Evolutionary conservation across 2,113 vertebrate species (phyloP).

Genomic region (Coturnix japonica): DNA sequence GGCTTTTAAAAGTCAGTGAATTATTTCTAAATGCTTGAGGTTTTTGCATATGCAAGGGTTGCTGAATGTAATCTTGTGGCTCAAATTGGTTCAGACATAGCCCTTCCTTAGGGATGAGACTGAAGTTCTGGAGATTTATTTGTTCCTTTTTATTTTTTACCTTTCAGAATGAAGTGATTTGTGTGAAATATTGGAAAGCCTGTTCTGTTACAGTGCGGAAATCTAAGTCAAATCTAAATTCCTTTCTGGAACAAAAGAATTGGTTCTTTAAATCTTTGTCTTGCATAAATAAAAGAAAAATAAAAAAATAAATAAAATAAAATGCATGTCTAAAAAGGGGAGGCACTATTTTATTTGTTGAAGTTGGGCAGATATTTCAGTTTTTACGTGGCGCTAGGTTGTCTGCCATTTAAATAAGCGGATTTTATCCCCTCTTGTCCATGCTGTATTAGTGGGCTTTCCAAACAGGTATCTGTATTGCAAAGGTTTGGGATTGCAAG

Average conservation of each 20-base stretch:
- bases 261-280: neutral
- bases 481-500: neutral
- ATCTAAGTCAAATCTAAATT: neutral
- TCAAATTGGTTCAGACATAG: neutral
- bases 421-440: neutral
- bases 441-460: neutral
- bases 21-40: neutral
- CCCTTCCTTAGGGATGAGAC: neutral
- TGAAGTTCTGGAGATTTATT: neutral
- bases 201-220: neutral
- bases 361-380: neutral
- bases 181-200: neutral
- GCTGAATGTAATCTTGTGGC: neutral
- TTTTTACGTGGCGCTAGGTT: neutral
- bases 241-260: neutral
- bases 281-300: neutral
- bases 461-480: neutral
- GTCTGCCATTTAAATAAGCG: neutral
- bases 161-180: neutral
- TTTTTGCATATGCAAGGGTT: neutral
- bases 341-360: neutral
- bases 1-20: neutral
- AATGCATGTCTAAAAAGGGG: neutral
- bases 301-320: neutral
- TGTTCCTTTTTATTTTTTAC: neutral